These are phyloP conservation scores for Erythrocercus mccallii DNA, from an alignment of 2,113 vertebrate genomes.

Conservation along the genomic window DNA sequence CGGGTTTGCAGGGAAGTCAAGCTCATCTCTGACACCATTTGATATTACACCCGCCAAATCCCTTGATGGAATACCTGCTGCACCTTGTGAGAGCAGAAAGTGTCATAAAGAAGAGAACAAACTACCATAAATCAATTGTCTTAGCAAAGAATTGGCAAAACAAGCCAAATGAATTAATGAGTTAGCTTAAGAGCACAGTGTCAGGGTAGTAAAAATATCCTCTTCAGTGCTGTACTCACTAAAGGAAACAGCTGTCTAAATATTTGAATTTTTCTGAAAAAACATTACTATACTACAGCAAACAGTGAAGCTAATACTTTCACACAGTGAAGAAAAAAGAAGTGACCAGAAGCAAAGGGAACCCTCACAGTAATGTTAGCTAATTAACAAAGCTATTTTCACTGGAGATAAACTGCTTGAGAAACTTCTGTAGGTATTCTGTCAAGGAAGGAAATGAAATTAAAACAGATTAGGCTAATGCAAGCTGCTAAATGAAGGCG, in stretches of 20 bases:
- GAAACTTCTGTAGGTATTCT: background rate
- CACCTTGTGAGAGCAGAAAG: background rate
- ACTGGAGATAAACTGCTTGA: background rate
- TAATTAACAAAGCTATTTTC: conserved; percentile 5
- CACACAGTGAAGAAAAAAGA: background rate
- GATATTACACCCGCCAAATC: background rate
- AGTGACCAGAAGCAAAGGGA: background rate
- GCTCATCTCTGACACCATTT: background rate
- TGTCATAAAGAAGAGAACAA: background rate
- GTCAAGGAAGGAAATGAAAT: background rate
- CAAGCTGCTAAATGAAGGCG: background rate
- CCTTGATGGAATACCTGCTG: background rate
- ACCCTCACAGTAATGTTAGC: background rate
- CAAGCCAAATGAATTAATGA: conserved; percentile 17
- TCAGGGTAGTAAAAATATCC: conserved; percentile 60
- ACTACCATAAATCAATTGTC: background rate
- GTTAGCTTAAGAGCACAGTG: background rate
- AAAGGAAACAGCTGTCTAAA: conserved; percentile 75
- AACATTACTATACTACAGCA: conserved; percentile 32
- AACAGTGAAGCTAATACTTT: conserved; percentile 10
- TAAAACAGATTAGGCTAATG: background rate
- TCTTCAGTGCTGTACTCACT: conserved; percentile 43
- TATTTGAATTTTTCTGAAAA: conserved; percentile 59
- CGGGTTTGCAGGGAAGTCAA: background rate
- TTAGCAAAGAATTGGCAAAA: background rate